Base-by-base conservation (phyloP, 2,797 vertebrate genomes). In the Tachyglossus aculeatus region DNA sequence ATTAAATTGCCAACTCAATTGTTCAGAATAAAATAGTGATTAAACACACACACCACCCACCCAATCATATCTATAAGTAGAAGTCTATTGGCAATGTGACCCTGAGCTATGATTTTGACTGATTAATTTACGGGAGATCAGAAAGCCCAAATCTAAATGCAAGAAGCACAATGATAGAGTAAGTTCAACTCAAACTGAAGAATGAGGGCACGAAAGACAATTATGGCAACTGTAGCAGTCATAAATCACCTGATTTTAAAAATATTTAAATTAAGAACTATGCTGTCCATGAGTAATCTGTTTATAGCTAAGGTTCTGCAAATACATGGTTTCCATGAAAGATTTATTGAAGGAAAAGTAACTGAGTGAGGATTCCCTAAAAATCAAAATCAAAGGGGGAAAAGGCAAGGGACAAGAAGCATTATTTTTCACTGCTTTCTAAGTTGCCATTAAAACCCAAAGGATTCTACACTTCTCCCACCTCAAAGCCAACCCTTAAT, bases 101-200 rank as follows among this genome's bases (percentile, higher is more conserved):
- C 55, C 59, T 45, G 25, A 14, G 47, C 60, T 69, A 54, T 54
- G n/a, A 36, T 6, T 21, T 21, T 72, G 33, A 65, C 59, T 64
- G n/a, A 41, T 31, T 48, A 22, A 44, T 43, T 41, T n/a, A n/a
- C n/a, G n/a, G 47, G 50, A 12, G 19, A 56, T 8, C 14, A 61
- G 1, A 32, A 41, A 40, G n/a, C 51, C 39, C 25, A 38, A 61
- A 74, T 55, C 19, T 19, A 21, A 55, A 44, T 24, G 27, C 19
- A n/a, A n/a, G n/a, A 50, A 50, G 19, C 51, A 19, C 32, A 29
- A 39, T n/a, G n/a, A 31, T 39, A 47, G n/a, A n/a, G n/a, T n/a
- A n/a, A n/a, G n/a, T n/a, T n/a, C n/a, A n/a, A n/a, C n/a, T n/a
- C n/a, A n/a, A n/a, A n/a, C n/a, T n/a, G n/a, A n/a, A n/a, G n/a